Evolutionary conservation across 2,888 invertebrate genomes (phyloP).

Genomic region (Dilophus febrilis): DNA sequence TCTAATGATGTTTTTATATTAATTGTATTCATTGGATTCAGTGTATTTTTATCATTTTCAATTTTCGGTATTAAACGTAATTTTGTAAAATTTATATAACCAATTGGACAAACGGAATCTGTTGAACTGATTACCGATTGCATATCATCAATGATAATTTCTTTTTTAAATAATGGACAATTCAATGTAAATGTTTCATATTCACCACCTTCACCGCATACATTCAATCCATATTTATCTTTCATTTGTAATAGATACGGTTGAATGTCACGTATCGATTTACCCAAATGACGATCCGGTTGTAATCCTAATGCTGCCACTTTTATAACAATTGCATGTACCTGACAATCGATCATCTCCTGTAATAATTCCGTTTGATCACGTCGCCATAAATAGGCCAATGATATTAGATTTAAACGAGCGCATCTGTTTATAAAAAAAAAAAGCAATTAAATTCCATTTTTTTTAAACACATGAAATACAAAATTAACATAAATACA

Average conservation of each 20-base stretch:
- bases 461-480: too few relatives aligned
- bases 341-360: conserved; percentile 89
- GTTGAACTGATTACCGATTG: conserved; percentile 79
- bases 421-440: conserved; percentile 46
- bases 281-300: conserved; percentile 72
- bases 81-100: conserved; percentile 76
- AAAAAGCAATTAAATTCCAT: too few relatives aligned
- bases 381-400: conserved; percentile 92
- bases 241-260: conserved; percentile 77
- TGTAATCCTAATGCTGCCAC: conserved; percentile 87
- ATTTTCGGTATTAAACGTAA: conserved; percentile 55
- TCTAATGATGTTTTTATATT: conserved; percentile 41
- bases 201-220: conserved; percentile 98
- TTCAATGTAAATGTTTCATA: conserved; percentile 96
- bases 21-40: too few relatives aligned
- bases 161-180: conserved; percentile 86
- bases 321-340: conserved; percentile 93
- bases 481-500: too few relatives aligned
- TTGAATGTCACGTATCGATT: conserved; percentile 67
- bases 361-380: conserved; percentile 85
- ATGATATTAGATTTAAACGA: conserved; percentile 70
- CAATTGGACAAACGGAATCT: conserved; percentile 88
- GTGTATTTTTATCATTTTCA: conserved; percentile 21
- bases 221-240: conserved; percentile 84
- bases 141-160: conserved; percentile 68